Evolutionary conservation across 2,797 vertebrate genomes (phyloP), one percentile per base, ranked within the genome.

Genomic region (Tachyglossus aculeatus): DNA sequence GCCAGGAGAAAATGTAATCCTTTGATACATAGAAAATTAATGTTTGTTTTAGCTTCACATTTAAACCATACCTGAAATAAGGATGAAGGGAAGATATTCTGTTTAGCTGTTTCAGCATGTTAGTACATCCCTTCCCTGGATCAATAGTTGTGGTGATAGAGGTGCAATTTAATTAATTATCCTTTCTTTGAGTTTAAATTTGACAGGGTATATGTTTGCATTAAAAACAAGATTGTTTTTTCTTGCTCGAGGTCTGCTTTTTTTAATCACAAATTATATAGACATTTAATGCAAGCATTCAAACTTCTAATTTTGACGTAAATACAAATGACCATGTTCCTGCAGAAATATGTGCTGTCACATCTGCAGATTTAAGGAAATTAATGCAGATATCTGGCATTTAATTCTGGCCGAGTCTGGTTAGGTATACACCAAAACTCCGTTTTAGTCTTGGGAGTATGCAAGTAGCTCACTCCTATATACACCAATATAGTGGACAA

Each of bases 151-250:
- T 65, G 15, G 58, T 48, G 73, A 80, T 80, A 67, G 74, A 56
- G n/a, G 43, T 71, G 52, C 37, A 32, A 45, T 63, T 82, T 70
- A 65, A 71, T 81, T 69, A 80, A 67, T 76, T 80, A 78, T 64
- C 9, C 22, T 65, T 80, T 75, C 67, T 71, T 82, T 65, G 68
- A 66, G 44, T 68, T 82, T 78, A 69, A 81, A 69, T 67, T 77
- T 73, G 51, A 59, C n/a, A 59, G 59, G 53, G 22, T 29, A 27
- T 70, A 79, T 75, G 50, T 73, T 80, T 77, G 32, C 43, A 41
- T 62, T 32, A 65, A 43, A 65, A 52, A 64, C 16, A 67, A 71
- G 25, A 19, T 27, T 52, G 45, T 15, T 45, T 78, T 63, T 71
- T n/a, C n/a, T n/a, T n/a, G n/a, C n/a, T n/a, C n/a, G n/a, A n/a